Evolutionary conservation across 2,113 vertebrate genomes (phyloP), one percentile per base, ranked within the genome.

Genomic region (Laterallus jamaicensis): DNA sequence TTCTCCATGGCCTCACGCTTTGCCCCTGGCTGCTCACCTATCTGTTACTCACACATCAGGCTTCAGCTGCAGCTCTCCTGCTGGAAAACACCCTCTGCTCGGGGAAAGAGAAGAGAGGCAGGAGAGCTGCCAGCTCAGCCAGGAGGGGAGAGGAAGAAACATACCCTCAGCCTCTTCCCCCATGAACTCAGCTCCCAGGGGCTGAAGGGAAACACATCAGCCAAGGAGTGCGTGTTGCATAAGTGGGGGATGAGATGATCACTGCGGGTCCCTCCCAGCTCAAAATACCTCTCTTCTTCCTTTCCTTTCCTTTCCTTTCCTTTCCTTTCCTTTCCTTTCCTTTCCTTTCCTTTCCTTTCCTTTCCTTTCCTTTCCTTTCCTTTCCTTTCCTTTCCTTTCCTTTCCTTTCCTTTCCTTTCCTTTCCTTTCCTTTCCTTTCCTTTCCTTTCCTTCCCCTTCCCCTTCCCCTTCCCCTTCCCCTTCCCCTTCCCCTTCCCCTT

Each of bases 1-100:
- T 63, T 66, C 52, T 85, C 60, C 77, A 8, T 5, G 28, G 69
- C 26, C 71, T 47, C 63, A 1, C 0, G 31, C 90, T 94, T 64
- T 64, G 35, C 90, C 83, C 82, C 68, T 56, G 1, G 0, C 76
- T 88, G 75, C 47, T 87, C 70, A 42, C 67, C 40, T 42, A 25
- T 83, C 87, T 88, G 5, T 78, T 86, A 74, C 93, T 96, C 77
- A 86, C 85, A 75, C 82, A 67, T 5, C 67, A 67, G 75, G 68
- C 88, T 94, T 92, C 93, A 90, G 92, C 90, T 94, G 94, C 92
- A 94, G 32, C 63, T 86, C 79, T 68, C 39, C 4, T 14, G 64
- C 64, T 92, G 68, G 68, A 88, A 29, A 73, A 37, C 62, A 82
- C 75, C 22, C 44, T 92, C 81, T 91, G 88, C 32, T 92, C 19